phyloP scores from a whole-genome alignment of 2,888 invertebrate genomes.

The Exocentrus adspersus region DNA sequence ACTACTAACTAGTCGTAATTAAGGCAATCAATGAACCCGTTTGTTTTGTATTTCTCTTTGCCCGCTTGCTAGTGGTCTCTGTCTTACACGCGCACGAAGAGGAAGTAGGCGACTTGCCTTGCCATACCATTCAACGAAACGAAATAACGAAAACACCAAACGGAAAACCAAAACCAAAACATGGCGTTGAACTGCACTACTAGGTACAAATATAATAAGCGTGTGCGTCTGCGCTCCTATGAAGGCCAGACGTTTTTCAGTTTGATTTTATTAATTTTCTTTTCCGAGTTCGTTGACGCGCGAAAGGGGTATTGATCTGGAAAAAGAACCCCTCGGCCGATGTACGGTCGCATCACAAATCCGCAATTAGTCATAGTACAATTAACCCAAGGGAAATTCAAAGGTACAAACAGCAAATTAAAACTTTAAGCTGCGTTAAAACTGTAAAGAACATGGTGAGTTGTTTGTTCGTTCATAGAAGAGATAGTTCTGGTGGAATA shows the following conservation, averaged over 20 bases:
- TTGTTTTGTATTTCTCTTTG: too few species aligned
- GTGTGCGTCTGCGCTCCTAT: too few species aligned
- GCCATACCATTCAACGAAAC: slow-evolving; percentile 2
- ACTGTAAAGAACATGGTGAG: too few species aligned
- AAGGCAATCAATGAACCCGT: slow-evolving; percentile 22
- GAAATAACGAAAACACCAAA: background rate
- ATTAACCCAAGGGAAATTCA: background rate
- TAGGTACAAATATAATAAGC: background rate
- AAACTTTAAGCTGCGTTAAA: background rate
- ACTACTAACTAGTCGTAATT: background rate
- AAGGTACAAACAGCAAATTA: background rate
- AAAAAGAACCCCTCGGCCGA: slow-evolving; percentile 26
- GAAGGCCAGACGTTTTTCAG: slow-evolving; percentile 10
- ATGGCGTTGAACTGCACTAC: background rate
- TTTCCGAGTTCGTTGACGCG: slow-evolving; percentile 34
- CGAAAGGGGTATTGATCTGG: slow-evolving; percentile 32
- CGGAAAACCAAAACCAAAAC: slow-evolving; percentile 10
- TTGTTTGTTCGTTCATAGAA: too few species aligned
- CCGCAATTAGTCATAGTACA: background rate
- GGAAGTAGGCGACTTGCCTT: background rate
- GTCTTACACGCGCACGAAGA: background rate
- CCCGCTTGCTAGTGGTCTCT: slow-evolving; percentile 1
- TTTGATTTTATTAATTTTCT: too few species aligned
- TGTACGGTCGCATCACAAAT: slow-evolving; percentile 28
- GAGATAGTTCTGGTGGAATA: too few species aligned